Base-by-base conservation (phyloP, 2,888 invertebrate genomes). In the Orthosia incerta region DNA sequence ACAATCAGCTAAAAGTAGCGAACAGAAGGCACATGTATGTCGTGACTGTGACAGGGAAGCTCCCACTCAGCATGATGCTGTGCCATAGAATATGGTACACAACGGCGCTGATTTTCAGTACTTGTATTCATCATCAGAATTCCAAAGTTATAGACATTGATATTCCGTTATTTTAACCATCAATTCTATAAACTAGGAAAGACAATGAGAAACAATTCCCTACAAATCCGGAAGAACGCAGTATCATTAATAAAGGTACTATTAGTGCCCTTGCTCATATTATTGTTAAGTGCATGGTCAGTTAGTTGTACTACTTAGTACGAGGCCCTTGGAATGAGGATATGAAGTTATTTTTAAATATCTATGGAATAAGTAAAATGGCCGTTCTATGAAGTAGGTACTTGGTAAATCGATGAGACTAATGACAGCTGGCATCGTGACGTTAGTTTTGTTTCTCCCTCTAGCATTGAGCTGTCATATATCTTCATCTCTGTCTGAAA, bases 201-300 rank as follows among this genome's bases (percentile, higher is more conserved):
- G 23, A 46, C 55, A 61, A 65, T 48, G 13, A 51, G 3, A 0
- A 61, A 9, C 13, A 26, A 18, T 23, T 53, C 48, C 60, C 26
- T 57, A 31, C 20, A 48, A 61, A 46, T 11, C 59, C 64, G 71
- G 78, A 78, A 70, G 79, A 56, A 60, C 46, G 26, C 39, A 60
- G 55, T 56, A 75, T 61, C 46, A 61, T 76, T 64, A 68, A 51
- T 51, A 48, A 82, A 64, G 69, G 48, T 69, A 59, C 23, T 61
- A 64, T 50, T 64, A 2, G 20, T 69, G 83, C 71, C 78, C 79
- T 78, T 78, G 64, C 20, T 64, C 48, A 26, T 76, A 64, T 7
- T 39, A 77, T 50, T 61, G 53, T 72, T 60, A 55, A 63, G 55
- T 23, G 50, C 77, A 82, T 16, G 78, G 78, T 23, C 82, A 77